Conservation (phyloP, 2,113 vertebrate species). For the Budorcas taxicolor region DNA sequence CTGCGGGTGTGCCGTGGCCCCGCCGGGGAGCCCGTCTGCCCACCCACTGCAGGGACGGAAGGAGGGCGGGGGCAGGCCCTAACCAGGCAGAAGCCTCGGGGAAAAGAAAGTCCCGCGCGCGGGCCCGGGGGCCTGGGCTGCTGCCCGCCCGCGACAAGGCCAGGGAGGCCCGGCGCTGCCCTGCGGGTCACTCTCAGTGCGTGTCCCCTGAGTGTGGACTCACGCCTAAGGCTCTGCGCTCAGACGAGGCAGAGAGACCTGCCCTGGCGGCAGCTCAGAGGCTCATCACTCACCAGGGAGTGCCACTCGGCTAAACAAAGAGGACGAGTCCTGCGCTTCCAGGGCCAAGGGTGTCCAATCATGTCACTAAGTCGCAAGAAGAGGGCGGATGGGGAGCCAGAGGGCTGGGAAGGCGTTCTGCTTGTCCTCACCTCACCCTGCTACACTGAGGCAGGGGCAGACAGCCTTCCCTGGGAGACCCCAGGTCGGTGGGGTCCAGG, state of each 20-base stretch:
- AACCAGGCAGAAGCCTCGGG: not conserved
- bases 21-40: not conserved
- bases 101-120: not conserved
- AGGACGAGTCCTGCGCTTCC: not conserved
- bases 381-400: not conserved
- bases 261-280: not conserved
- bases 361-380: not conserved
- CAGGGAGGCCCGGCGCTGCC: too few species aligned
- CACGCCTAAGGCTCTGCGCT: not conserved
- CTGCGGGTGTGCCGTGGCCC: not conserved
- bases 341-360: not conserved
- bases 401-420: not conserved
- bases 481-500: not conserved
- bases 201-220: not conserved
- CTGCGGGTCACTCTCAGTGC: not conserved
- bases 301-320: not conserved
- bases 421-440: not conserved
- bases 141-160: not conserved
- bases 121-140: accelerated
- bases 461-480: not conserved
- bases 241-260: not conserved
- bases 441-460: not conserved
- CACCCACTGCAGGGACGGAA: not conserved
- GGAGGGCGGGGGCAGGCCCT: not conserved
- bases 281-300: not conserved